Evolutionary conservation across 2,888 invertebrate genomes (phyloP).

Genomic region (Acanthoscelides obtectus): DNA sequence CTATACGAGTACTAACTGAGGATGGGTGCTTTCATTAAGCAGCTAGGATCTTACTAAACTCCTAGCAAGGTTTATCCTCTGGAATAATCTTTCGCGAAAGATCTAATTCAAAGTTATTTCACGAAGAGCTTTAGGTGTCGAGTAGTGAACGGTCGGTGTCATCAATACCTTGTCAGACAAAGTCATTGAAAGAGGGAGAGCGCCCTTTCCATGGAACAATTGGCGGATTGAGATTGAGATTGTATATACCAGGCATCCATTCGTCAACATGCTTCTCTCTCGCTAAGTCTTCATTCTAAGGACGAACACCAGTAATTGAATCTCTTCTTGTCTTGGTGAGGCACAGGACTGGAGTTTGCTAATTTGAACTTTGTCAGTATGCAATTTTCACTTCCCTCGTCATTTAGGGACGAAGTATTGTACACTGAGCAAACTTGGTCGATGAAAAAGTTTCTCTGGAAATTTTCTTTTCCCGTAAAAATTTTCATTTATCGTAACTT

Average conservation of each 20-base stretch:
- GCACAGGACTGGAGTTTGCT: conserved; percentile 2
- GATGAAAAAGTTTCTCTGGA: too few relatives aligned
- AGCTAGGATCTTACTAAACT: too few relatives aligned
- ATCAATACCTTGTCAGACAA: conserved; percentile 15
- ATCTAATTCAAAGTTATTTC: not conserved
- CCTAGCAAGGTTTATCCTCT: too few relatives aligned
- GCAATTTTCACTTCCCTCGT: too few relatives aligned
- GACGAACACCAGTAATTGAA: conserved; percentile 42
- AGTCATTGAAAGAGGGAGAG: conserved; percentile 27
- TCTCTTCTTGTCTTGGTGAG: conserved; percentile 34
- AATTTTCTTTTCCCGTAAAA: too few relatives aligned
- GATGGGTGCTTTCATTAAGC: too few relatives aligned
- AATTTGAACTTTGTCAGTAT: not conserved
- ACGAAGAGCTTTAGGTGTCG: not conserved
- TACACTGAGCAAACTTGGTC: too few relatives aligned
- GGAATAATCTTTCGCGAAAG: too few relatives aligned
- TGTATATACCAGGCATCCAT: conserved; percentile 42
- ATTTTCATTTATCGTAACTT: too few relatives aligned
- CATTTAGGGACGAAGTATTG: too few relatives aligned
- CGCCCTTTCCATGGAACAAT: conserved; percentile 36
- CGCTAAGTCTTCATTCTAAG: conserved; percentile 44
- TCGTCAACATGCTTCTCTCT: conserved; percentile 40
- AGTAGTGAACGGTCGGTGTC: not conserved
- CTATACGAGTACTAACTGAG: too few relatives aligned
- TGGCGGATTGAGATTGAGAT: conserved; percentile 44